A percentile compares a stretch with the other conserved stretches of the same genome.
These are phyloP conservation scores for Meiosimyza decipiens DNA, from an alignment of 2,888 invertebrate species.

Conservation along the genomic window DNA sequence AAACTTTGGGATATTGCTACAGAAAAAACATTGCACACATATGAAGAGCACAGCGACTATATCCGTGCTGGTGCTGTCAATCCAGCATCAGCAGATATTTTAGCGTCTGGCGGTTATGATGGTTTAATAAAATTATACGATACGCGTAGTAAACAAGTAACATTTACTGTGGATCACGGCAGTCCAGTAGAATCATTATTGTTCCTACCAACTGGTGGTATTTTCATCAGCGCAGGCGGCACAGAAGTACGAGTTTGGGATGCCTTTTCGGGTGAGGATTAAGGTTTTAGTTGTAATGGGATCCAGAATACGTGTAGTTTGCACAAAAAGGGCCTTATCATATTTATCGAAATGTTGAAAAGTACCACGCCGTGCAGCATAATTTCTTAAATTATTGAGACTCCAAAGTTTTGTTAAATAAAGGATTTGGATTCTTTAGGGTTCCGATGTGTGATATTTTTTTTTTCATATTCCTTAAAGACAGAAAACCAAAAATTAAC, in stretches of 20 bases:
- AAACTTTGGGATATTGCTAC: slow-evolving; percentile 92
- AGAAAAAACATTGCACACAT: slow-evolving; percentile 77
- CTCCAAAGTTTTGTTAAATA: no score
- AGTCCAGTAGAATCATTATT: slow-evolving; percentile 90
- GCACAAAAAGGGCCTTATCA: no score
- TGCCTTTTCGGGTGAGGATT: slow-evolving; percentile 76
- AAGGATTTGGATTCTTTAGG: no score
- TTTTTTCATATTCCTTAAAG: no score
- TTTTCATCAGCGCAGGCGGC: slow-evolving; percentile 92
- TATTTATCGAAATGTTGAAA: no score
- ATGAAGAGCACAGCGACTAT: slow-evolving; percentile 81
- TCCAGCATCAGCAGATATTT: slow-evolving; percentile 78
- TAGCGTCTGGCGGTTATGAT: slow-evolving; percentile 91
- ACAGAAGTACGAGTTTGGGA: slow-evolving; percentile 95
- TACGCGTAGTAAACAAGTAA: slow-evolving; percentile 76
- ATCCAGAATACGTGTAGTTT: no score
- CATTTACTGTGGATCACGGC: slow-evolving; percentile 84
- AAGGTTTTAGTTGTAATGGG: neutral
- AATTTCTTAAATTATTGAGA: no score
- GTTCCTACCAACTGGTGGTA: slow-evolving; percentile 88
- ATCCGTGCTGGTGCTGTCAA: slow-evolving; percentile 85
- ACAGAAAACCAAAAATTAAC: no score
- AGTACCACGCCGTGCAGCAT: no score
- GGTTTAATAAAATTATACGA: slow-evolving; percentile 90
- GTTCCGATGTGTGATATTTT: no score